Conservation (phyloP, 2,888 invertebrate genomes). For the Reticulitermes lucifugus region DNA sequence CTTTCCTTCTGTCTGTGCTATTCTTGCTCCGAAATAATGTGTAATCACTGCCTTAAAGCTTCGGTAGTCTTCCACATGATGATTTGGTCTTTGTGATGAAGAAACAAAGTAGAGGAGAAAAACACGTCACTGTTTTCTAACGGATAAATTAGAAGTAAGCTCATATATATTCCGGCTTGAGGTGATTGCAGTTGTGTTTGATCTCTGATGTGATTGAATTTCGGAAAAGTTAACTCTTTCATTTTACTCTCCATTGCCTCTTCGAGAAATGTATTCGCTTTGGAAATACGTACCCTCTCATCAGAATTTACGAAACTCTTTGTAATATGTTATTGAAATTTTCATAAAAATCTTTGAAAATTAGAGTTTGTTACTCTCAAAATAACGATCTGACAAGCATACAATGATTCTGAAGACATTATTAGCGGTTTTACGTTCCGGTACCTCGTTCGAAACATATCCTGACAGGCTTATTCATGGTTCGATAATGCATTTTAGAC, state of each 20-base stretch:
- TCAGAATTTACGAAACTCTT: neutral
- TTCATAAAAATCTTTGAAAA: neutral
- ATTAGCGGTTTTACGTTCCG: too few species aligned
- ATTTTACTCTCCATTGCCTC: neutral
- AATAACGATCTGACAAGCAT: too few species aligned
- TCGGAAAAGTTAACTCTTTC: neutral
- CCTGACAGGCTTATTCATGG: too few species aligned
- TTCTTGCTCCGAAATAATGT: neutral
- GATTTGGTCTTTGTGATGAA: slow-evolving; percentile 1
- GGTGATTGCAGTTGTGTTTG: neutral
- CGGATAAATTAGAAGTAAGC: neutral
- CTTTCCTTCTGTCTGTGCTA: neutral
- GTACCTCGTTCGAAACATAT: too few species aligned
- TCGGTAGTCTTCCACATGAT: neutral
- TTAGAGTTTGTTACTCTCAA: neutral
- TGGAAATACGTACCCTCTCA: neutral
- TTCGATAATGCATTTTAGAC: too few species aligned
- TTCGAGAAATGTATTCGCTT: neutral
- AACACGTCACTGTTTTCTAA: neutral
- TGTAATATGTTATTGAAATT: neutral
- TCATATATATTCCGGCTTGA: neutral
- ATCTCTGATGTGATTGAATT: neutral
- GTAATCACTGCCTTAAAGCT: neutral
- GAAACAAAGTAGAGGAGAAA: neutral
- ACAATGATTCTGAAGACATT: too few species aligned